Base-by-base conservation (phyloP, 2,888 invertebrate genomes). In the Parthenolecanium corni region DNA sequence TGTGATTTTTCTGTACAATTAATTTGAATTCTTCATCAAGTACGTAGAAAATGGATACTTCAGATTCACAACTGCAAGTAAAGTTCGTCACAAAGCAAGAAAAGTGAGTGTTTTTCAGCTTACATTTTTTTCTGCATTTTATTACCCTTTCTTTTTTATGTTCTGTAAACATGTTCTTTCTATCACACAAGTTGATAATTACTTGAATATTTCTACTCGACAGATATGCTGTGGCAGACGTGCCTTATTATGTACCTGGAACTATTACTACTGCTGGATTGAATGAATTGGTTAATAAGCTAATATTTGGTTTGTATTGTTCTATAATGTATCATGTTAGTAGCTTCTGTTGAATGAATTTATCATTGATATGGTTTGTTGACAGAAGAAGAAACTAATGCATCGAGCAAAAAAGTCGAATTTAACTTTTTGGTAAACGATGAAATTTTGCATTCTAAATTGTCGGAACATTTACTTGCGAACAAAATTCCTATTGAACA, bases 381-480 rank as follows among this genome's bases (percentile, higher is more conserved):
- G n/a, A 16, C 44, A 57, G 51, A 58, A 57, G 63, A 36, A 52
- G 64, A 23, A 20, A 52, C 40, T 44, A 23, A 1, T 3, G 3
- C n/a, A 38, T 23, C 31, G 65, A 64, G 14, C 62, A 57, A 67
- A 24, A 64, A 65, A 2, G 75, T 83, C 40, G 84, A 88, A 66
- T 95, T 95, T 76, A 94, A 95, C 75, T 94, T 94, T 72, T 75
- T 95, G 58, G 82, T 91, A 58, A 80, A 81, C 67, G 87, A 85
- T n/a, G 90, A 93, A 73, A 81, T 93, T 67, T 74, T 95, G 46
- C 80, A 86, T 65, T 74, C 81, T 1, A 74, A 84, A 0, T 75
- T 95, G 40, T 76, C 78, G 54, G 86, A 89, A 69, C 88, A 90
- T 74, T 76, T 94, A 63, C 79, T 82, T 66, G 83, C 86, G 65